These are phyloP conservation scores for Oxyscelio sp. DNA, from an alignment of 2,888 invertebrate genomes.

Conservation along the genomic window DNA sequence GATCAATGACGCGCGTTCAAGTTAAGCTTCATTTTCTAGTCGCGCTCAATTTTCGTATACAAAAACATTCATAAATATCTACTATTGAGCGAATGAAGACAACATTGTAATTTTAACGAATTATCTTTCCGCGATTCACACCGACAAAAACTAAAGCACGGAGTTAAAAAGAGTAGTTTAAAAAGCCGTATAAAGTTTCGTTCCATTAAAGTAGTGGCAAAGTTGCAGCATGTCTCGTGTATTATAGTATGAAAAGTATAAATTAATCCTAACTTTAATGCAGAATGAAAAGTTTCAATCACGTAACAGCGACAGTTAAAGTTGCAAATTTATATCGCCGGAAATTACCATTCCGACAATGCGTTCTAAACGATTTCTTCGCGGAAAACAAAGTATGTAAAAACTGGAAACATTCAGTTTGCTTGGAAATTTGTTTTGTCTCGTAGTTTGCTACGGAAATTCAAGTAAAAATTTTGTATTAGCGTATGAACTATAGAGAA, in stretches of 20 bases:
- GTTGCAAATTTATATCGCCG: conserved; percentile 25
- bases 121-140: conserved; percentile 1
- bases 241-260: conserved; percentile 29
- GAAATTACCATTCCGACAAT: conserved; percentile 22
- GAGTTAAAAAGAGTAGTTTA: conserved; percentile 27
- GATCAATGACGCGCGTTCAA: conserved; percentile 13
- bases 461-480: no score
- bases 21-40: neutral
- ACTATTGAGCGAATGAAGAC: conserved; percentile 12
- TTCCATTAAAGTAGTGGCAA: conserved; percentile 33
- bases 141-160: conserved; percentile 13
- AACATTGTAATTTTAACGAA: conserved; percentile 11
- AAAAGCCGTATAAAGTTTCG: conserved; percentile 42
- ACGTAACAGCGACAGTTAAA: conserved; percentile 34
- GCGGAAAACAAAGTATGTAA: conserved; percentile 15
- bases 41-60: conserved; percentile 8
- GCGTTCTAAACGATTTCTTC: conserved; percentile 9
- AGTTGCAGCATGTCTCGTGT: conserved; percentile 22
- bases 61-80: conserved; percentile 19
- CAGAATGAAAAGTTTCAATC: conserved; percentile 45
- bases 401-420: conserved; percentile 12
- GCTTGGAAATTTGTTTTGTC: conserved; percentile 12
- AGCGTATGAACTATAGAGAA: no score
- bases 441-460: no score
- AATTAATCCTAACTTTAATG: conserved; percentile 38